Base-by-base conservation (phyloP, 2,888 invertebrate genomes). In the Carabus problematicus region DNA sequence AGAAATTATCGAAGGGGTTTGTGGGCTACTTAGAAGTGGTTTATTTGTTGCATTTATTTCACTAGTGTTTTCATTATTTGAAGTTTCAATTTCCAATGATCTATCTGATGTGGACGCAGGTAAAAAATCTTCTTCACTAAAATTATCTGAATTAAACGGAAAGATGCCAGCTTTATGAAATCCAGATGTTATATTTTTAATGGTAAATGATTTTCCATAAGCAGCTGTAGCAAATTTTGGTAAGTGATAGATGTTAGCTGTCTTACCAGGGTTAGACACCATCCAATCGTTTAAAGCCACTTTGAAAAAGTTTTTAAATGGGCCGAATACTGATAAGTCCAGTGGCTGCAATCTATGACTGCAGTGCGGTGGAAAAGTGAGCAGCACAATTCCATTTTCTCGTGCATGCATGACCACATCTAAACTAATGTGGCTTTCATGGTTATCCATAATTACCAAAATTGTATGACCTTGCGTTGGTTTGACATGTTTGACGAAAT, bases 291-390 rank as follows among this genome's bases (percentile, higher is more conserved):
- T 74, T 42, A 72, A 75, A 11, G 73, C 72, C 55, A 67, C 70
- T 66, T 75, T 74, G 60, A 73, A 76, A 52, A 73, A 76, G 18
- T 70, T 72, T 72, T 79, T 79, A 59, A 79, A 77, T 9, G 73
- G 74, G 42, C 78, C 72, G 70, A 61, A 73, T 19, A 73, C 56
- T 9, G 45, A 39, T 18, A 59, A 63, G 63, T 73, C 72, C 8
- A 73, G 56, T n/a, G 78, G 79, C 72, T 81, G 79, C 45, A 80
- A 64, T 63, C 56, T 55, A 55, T 73, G 71, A 9, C 60, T 71
- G 72, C 75, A 76, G 64, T 81, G 79, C 4, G 78, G 79, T 16
- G 79, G 78, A 67, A 81, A 77, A 8, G 78, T 76, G 40, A 79
- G 64, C 59, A 79, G 55, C 29, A 77, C 61, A 43, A 73, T 75